phyloP scores from a whole-genome alignment of 2,797 vertebrate genomes.

The Periophthalmus magnuspinnatus region DNA sequence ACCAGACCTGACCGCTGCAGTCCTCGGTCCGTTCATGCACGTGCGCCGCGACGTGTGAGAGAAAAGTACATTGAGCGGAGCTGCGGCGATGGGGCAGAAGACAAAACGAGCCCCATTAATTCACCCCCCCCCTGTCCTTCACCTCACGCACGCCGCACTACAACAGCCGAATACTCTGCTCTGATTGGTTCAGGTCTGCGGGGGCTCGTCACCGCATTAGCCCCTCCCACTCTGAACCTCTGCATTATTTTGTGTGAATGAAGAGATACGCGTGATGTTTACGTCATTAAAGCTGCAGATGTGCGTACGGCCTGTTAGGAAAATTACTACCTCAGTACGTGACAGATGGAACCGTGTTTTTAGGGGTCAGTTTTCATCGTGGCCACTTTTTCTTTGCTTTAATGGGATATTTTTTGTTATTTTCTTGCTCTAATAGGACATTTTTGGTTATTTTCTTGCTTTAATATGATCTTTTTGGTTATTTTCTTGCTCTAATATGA shows the following conservation, averaged over 20 bases:
- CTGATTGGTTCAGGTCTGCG: slow-evolving; percentile 59
- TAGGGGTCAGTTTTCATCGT: too few relatives aligned
- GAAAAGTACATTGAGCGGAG: slow-evolving; percentile 14
- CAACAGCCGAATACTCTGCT: slow-evolving; percentile 25
- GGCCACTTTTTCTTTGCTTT: too few relatives aligned
- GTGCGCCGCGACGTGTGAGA: background rate
- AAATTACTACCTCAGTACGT: too few relatives aligned
- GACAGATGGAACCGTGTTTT: too few relatives aligned
- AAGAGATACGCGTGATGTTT: slow-evolving; percentile 19
- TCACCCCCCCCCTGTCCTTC: slow-evolving; percentile 50
- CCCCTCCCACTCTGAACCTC: slow-evolving; percentile 51
- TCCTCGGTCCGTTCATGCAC: background rate
- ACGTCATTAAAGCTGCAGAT: background rate
- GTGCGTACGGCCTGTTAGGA: background rate
- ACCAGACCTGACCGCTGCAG: slow-evolving; percentile 32
- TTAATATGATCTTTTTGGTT: too few relatives aligned
- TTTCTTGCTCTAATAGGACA: too few relatives aligned
- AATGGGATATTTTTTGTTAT: too few relatives aligned
- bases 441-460: too few relatives aligned
- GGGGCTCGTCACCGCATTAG: slow-evolving; percentile 44
- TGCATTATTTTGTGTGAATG: slow-evolving; percentile 66
- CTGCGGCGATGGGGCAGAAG: background rate
- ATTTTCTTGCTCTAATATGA: too few relatives aligned
- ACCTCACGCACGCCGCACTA: slow-evolving; percentile 33
- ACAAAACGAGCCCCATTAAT: slow-evolving; percentile 16